phyloP scores from a whole-genome alignment of 2,888 invertebrate genomes.

The Coelogynopora nodosa region DNA sequence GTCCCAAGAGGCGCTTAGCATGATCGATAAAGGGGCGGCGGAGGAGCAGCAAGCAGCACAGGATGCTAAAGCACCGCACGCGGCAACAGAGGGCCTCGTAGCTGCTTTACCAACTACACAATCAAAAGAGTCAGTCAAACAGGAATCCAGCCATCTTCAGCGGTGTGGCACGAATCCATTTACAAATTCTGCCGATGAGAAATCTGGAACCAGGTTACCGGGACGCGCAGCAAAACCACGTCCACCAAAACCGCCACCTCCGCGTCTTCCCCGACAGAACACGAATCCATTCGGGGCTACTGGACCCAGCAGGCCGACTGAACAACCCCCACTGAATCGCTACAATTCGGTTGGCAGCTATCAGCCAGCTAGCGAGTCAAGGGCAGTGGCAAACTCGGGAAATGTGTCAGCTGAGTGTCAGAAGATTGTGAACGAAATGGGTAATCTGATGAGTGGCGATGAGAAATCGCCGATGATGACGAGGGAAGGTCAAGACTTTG shows the following conservation, averaged over 20 bases:
- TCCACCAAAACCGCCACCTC: not conserved
- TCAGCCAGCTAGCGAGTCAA: not conserved
- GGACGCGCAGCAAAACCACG: not conserved
- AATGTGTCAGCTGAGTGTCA: not conserved
- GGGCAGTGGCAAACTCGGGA: not conserved
- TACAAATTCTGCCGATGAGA: not conserved
- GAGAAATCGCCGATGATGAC: slow-evolving; percentile 54
- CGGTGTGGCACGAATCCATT: not conserved
- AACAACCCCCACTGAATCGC: not conserved
- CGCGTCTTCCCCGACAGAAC: not conserved
- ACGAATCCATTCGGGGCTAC: not conserved
- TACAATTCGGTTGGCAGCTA: not conserved
- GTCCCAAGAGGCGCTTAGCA: not conserved
- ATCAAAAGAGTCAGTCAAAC: not conserved
- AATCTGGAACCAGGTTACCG: not conserved
- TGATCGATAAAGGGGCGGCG: not conserved
- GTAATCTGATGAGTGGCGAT: not conserved
- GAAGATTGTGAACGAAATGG: not conserved
- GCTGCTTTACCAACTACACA: not conserved
- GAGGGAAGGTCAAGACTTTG: slow-evolving; percentile 66
- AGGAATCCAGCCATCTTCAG: not conserved
- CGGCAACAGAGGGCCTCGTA: not conserved
- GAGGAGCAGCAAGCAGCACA: not conserved
- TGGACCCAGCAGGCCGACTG: not conserved
- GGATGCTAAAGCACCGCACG: not conserved